phyloP scores from a whole-genome alignment of 2,113 vertebrate species.

The Alethe castanea region DNA sequence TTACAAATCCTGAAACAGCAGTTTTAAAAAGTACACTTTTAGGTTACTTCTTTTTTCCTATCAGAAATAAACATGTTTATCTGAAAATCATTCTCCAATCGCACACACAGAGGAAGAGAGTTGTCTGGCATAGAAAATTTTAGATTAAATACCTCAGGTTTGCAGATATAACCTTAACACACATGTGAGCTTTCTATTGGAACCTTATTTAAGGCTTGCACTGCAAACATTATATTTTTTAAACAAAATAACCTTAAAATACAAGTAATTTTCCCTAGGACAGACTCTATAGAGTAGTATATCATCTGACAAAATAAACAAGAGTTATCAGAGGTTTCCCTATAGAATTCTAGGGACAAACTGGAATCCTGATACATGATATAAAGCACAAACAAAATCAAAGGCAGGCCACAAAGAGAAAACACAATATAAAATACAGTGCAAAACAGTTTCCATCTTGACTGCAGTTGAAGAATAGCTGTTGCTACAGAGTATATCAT shows the following conservation, averaged over 20 bases:
- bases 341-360: neutral
- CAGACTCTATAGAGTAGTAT: neutral
- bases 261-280: neutral
- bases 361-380: neutral
- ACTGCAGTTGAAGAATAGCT: constrained; percentile 3
- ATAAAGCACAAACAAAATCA: neutral
- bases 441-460: neutral
- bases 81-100: neutral
- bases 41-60: neutral
- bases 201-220: neutral
- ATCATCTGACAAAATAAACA: neutral
- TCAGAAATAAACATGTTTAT: neutral
- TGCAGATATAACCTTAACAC: neutral
- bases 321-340: neutral
- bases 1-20: neutral
- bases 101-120: neutral
- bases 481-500: neutral
- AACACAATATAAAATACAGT: neutral
- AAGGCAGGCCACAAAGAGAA: neutral
- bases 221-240: neutral
- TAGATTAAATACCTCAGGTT: no score
- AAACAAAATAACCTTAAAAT: neutral
- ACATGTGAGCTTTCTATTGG: neutral
- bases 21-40: neutral
- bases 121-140: neutral